Percentiles rank a stretch among this genome's conserved stretches.
Evolutionary conservation across 1,140 invertebrate species (phyloP).

Genomic region (Apis florea): DNA sequence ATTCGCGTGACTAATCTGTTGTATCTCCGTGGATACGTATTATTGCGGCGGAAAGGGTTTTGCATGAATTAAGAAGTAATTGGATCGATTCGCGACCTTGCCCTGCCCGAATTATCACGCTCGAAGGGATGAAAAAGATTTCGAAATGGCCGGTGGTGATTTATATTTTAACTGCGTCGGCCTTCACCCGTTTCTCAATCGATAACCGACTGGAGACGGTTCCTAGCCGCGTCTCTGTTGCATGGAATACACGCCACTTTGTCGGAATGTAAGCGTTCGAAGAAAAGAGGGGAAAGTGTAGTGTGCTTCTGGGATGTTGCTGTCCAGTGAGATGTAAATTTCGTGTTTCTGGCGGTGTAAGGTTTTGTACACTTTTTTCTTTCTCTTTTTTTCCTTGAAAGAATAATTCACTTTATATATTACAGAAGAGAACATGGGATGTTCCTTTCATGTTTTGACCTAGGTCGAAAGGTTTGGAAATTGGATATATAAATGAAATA

Average conservation of each 20-base stretch:
- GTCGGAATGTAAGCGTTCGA: neutral
- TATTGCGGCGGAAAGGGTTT: neutral
- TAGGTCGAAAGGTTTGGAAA: no score
- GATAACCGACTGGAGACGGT: neutral
- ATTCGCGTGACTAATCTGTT: slow-evolving; percentile 9
- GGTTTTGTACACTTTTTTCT: no score
- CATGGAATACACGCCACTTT: no score
- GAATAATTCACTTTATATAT: no score
- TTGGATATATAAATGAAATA: no score
- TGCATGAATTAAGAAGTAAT: neutral
- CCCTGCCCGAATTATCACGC: neutral
- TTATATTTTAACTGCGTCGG: slow-evolving; percentile 1
- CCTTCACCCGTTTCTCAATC: slow-evolving; percentile 38
- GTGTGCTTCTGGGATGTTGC: no score
- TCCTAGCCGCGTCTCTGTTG: neutral
- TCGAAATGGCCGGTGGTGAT: neutral
- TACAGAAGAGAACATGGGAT: no score
- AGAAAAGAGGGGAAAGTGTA: neutral
- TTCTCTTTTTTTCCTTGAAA: no score
- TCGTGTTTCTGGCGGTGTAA: no score
- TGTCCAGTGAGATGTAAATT: neutral
- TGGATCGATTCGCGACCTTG: neutral
- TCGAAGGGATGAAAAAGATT: neutral
- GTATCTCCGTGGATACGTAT: no score
- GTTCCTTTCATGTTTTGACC: no score